Percentiles rank a stretch among this genome's conserved stretches.
These are phyloP conservation scores for Pachycephala philippinensis DNA, from an alignment of 2,113 vertebrate genomes.

Conservation along the genomic window DNA sequence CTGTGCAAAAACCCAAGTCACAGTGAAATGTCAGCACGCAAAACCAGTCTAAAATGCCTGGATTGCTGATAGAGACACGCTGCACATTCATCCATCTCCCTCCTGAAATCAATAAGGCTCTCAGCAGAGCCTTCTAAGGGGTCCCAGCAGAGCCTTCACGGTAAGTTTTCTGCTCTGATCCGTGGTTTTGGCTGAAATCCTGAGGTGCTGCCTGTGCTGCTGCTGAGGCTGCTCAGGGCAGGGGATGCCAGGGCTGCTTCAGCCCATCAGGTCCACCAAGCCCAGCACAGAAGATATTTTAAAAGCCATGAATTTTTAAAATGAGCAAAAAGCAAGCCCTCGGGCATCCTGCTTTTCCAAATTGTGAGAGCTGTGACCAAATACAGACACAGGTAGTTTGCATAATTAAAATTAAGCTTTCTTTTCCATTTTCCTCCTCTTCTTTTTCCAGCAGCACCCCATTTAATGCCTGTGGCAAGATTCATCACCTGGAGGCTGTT, in stretches of 20 bases:
- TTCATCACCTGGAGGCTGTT: constrained; percentile 28
- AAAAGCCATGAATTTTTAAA: constrained; percentile 35
- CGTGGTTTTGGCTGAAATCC: background rate
- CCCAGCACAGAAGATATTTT: background rate
- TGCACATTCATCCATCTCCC: background rate
- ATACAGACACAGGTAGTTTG: background rate
- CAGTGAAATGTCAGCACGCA: background rate
- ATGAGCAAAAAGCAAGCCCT: background rate
- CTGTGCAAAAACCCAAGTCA: background rate
- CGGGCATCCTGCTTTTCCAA: background rate
- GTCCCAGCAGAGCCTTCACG: background rate
- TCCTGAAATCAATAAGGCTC: background rate
- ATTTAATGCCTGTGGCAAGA: constrained; percentile 36
- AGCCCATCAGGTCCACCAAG: background rate
- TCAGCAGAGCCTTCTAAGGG: background rate
- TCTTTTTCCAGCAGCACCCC: background rate
- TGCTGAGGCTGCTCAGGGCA: background rate
- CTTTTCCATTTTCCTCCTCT: background rate
- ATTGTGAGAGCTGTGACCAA: background rate
- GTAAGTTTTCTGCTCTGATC: background rate
- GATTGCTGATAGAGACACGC: background rate
- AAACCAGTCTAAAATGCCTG: background rate
- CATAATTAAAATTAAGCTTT: constrained; percentile 11
- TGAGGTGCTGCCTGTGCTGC: background rate
- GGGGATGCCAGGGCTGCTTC: background rate